Evolutionary conservation across 2,113 vertebrate species (phyloP).

Genomic region (Zosterops japonicus): DNA sequence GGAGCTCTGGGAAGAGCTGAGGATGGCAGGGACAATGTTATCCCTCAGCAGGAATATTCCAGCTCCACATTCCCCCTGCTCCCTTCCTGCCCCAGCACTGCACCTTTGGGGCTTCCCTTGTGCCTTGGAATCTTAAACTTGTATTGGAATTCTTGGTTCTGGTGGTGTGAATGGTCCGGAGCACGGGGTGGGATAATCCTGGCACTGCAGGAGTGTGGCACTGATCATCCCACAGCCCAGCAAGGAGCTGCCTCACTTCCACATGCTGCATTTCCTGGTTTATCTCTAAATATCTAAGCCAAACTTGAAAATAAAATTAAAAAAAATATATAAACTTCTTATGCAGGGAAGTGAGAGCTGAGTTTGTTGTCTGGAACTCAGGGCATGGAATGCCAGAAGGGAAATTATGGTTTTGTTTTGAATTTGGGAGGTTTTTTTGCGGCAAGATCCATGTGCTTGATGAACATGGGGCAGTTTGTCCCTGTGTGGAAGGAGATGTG

Average conservation of each 20-base stretch:
- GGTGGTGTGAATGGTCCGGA: background rate
- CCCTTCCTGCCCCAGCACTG: background rate
- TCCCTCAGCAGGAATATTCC: rapidly evolving
- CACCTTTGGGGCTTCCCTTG: rapidly evolving
- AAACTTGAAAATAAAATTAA: no score
- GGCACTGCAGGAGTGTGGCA: background rate
- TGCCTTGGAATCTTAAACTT: rapidly evolving
- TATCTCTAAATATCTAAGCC: background rate
- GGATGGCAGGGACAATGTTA: rapidly evolving
- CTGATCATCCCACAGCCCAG: rapidly evolving
- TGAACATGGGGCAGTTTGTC: rapidly evolving
- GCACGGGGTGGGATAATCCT: rapidly evolving
- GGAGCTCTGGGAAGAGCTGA: background rate
- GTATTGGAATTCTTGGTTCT: background rate
- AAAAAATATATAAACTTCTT: rapidly evolving
- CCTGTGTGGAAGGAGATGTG: background rate
- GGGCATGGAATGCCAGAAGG: background rate
- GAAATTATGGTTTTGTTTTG: background rate
- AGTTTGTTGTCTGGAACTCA: background rate
- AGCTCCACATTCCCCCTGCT: background rate
- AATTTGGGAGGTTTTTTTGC: background rate
- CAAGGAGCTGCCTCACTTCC: background rate
- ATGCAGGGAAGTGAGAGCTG: background rate
- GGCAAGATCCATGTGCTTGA: rapidly evolving
- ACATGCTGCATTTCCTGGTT: rapidly evolving